A percentile compares a stretch with the other conserved stretches of the same genome.
Conservation (phyloP, 2,113 vertebrate species). For the Bujurquina vittata region DNA sequence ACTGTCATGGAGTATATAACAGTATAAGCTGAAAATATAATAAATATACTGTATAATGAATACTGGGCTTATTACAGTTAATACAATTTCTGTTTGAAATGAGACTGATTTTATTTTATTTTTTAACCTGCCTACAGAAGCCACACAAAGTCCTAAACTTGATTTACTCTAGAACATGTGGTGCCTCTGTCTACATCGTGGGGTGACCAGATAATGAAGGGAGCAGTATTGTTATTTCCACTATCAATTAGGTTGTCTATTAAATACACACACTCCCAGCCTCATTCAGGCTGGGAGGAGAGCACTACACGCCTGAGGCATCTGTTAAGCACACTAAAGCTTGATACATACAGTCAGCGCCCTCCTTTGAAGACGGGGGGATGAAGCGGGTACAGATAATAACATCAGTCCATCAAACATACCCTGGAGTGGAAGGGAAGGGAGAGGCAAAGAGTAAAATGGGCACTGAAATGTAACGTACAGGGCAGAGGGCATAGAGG, state of each 20-base stretch:
- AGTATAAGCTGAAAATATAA: neutral
- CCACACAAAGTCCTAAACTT: neutral
- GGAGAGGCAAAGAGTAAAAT: neutral
- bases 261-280: constrained; percentile 9
- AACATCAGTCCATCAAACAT: constrained; percentile 70
- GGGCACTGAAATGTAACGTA: neutral
- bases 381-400: constrained; percentile 67
- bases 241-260: constrained; percentile 28
- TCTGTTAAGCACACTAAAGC: constrained; percentile 61
- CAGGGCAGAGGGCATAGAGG: neutral
- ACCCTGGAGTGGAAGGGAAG: constrained; percentile 1
- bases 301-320: constrained; percentile 37
- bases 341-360: constrained; percentile 54
- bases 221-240: constrained; percentile 39
- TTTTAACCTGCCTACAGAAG: neutral
- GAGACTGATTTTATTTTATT: neutral
- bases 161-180: constrained; percentile 11
- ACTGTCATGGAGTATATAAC: neutral
- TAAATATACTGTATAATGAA: neutral
- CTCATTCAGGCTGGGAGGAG: constrained; percentile 26
- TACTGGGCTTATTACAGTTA: neutral
- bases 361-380: constrained; percentile 59
- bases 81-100: neutral
- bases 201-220: constrained; percentile 15
- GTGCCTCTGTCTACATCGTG: neutral